Evolutionary conservation across 2,888 invertebrate species (phyloP), one percentile per base, ranked within the genome.

Genomic region (Dyspetes luteomarginatus): DNA sequence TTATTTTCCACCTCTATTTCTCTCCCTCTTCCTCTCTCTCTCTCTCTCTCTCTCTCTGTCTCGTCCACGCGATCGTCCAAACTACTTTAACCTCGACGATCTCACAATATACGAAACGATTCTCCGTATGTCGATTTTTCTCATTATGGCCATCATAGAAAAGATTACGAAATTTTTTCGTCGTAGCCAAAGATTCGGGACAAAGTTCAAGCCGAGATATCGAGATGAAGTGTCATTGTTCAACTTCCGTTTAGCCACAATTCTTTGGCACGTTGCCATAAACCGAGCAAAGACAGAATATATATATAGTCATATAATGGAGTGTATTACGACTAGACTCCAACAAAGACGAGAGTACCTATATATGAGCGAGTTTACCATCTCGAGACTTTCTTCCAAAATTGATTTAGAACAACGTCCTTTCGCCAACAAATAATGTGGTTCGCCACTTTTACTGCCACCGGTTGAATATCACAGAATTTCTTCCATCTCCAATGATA

Each of bases 261-360:
- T 72, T 48, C 17, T 48, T 67, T 83, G 84, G 84, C 84, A 84
- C 76, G 72, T 15, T 84, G 84, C 84, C 84, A 64, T 76, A 64
- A 15, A n/a, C 48, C 65, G 56, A 45, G 48, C 36, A 28, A 30
- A 77, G 48, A 71, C 48, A 26, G 22, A 5, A 15, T 43, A 41
- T 5, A 68, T 55, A 43, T 55, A 55, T 26, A 15, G 55, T 62
- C 15, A 41, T 28, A 77, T 58, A 36, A n/a, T 36, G 56, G 17
- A 72, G 50, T 60, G 12, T 36, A 60, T 60, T 56, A 62, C 26
- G 26, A 22, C 41, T 36, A 69, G 45, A 73, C 62, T 62, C 19
- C 26, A 28, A 50, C 55, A 56, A 52, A 22, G 22, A 52, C 52
- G 22, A 4, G n/a, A 7, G n/a, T 41, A 60, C 5, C 41, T 50